A percentile compares a stretch with the other conserved stretches of the same genome.
Evolutionary conservation across 2,888 invertebrate genomes (phyloP).

Genomic region (Ypsolopha scabrella): DNA sequence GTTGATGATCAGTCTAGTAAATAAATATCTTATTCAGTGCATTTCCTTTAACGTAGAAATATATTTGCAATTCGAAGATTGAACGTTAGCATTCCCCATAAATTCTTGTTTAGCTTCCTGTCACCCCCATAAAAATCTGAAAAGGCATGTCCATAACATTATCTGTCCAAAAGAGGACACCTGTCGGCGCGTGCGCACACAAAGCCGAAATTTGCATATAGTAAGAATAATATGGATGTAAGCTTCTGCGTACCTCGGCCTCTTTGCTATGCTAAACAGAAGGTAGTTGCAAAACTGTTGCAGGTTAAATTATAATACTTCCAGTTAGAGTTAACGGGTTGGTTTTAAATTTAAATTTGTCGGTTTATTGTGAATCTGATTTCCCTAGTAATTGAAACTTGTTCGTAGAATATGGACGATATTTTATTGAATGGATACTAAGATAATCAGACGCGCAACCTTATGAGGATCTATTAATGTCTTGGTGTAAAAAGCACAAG

Average conservation of each 20-base stretch:
- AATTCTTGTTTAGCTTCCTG: no score
- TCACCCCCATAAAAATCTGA: not conserved
- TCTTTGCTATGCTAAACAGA: conserved; percentile 12
- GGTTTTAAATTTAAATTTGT: no score
- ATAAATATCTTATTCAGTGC: not conserved
- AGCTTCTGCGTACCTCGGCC: conserved; percentile 1
- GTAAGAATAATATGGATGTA: not conserved
- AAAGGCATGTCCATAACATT: not conserved
- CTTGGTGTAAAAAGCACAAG: no score
- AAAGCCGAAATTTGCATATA: conserved; percentile 4
- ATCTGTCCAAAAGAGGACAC: conserved; percentile 5
- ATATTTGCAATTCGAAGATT: not conserved
- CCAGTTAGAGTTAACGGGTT: no score
- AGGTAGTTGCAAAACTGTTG: not conserved
- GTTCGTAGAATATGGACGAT: no score
- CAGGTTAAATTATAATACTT: no score
- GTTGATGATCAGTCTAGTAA: not conserved
- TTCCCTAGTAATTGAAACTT: no score
- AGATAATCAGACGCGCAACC: no score
- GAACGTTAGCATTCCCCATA: no score
- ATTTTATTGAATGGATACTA: no score
- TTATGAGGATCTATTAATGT: no score
- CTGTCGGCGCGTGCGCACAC: conserved; percentile 3
- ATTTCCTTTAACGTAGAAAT: not conserved
- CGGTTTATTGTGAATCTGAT: no score